These are phyloP conservation scores for Cantharis lateralis DNA, from an alignment of 2,888 invertebrate species.

Conservation along the genomic window DNA sequence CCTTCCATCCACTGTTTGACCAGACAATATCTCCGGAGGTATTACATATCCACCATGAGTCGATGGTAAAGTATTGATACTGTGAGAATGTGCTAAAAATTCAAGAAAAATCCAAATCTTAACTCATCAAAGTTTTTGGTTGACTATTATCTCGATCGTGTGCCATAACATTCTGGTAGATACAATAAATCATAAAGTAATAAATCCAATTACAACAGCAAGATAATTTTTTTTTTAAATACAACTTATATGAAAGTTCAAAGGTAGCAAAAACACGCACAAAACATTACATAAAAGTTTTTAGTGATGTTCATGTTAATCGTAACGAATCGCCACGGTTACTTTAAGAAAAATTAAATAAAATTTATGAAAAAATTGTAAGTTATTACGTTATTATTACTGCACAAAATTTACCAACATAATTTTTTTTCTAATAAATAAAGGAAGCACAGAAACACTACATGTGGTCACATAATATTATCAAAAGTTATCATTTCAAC, in stretches of 20 bases:
- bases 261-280: constrained; percentile 14
- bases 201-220: background rate
- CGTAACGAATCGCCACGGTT: background rate
- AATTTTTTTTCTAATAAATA: background rate
- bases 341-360: background rate
- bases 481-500: background rate
- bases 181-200: background rate
- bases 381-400: background rate
- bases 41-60: constrained; percentile 51
- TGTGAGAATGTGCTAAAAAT: constrained; percentile 50
- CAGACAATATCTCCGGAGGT: constrained; percentile 51
- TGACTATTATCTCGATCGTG: background rate
- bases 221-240: background rate
- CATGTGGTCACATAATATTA: background rate
- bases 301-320: background rate
- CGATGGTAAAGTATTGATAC: constrained; percentile 52
- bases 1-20: constrained; percentile 49
- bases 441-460: background rate
- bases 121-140: background rate
- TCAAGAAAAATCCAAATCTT: constrained; percentile 18
- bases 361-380: background rate
- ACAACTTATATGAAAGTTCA: constrained; percentile 14
- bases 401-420: background rate
- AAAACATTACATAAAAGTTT: constrained; percentile 11
- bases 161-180: background rate